phyloP scores from a whole-genome alignment of 53 echinoderm and acorn worm genomes.

The Paelopatides confundens region DNA sequence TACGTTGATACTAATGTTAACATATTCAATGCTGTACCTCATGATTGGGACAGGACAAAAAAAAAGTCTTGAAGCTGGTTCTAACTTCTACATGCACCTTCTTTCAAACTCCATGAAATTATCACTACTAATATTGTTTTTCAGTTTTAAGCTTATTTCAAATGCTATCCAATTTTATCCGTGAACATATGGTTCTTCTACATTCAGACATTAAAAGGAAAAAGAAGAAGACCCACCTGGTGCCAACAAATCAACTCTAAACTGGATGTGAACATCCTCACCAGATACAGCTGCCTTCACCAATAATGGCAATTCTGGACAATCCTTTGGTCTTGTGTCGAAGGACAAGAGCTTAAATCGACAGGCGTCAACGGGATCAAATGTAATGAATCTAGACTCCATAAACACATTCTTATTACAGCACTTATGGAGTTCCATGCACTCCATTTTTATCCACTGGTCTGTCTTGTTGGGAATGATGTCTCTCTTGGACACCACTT shows the following conservation, averaged over 20 bases:
- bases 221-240: slow-evolving; percentile 67
- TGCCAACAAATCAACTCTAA: slow-evolving; percentile 85
- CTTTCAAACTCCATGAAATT: too few relatives aligned
- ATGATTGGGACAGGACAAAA: too few relatives aligned
- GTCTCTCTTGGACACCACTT: slow-evolving; percentile 81
- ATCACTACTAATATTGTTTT: too few relatives aligned
- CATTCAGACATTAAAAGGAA: too few relatives aligned
- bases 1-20: too few relatives aligned
- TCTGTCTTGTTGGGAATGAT: slow-evolving; percentile 89
- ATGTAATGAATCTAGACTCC: slow-evolving; percentile 85
- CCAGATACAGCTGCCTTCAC: slow-evolving; percentile 82
- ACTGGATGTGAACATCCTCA: slow-evolving; percentile 81
- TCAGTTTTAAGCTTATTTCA: too few relatives aligned
- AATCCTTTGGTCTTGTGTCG: slow-evolving; percentile 64
- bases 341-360: slow-evolving; percentile 84
- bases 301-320: slow-evolving; percentile 76
- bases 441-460: slow-evolving; percentile 87
- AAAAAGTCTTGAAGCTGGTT: too few relatives aligned
- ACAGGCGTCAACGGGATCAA: slow-evolving; percentile 87
- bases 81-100: too few relatives aligned
- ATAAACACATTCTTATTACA: slow-evolving; percentile 86
- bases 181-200: too few relatives aligned
- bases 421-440: slow-evolving; percentile 87
- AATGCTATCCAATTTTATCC: too few relatives aligned
- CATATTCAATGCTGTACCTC: too few relatives aligned